These are phyloP conservation scores for Panulirus ornatus DNA, from an alignment of 1,140 invertebrate genomes.

Conservation along the genomic window DNA sequence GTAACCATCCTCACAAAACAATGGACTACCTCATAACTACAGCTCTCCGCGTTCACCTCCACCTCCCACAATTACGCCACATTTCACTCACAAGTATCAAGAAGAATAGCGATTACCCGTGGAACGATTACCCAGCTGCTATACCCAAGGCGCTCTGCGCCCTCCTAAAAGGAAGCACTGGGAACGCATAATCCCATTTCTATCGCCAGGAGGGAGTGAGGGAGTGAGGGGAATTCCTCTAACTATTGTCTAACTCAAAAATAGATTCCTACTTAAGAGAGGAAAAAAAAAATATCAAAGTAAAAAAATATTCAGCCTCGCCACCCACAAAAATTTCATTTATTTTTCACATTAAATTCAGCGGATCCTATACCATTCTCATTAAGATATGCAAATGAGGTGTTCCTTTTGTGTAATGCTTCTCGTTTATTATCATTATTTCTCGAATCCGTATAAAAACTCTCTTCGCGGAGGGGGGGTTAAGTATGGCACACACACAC, in stretches of 20 bases:
- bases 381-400: constrained; percentile 75
- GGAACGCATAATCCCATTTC: constrained; percentile 14
- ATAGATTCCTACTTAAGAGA: constrained; percentile 59
- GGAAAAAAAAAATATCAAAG: constrained; percentile 10
- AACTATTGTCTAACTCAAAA: constrained; percentile 65
- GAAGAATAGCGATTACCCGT: no score
- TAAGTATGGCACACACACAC: constrained; percentile 43
- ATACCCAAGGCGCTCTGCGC: not conserved
- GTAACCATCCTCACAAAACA: no score
- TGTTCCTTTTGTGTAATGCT: constrained; percentile 75
- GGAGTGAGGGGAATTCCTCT: constrained; percentile 12
- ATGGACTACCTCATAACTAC: no score
- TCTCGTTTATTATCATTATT: constrained; percentile 75
- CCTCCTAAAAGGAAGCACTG: not conserved
- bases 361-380: constrained; percentile 75
- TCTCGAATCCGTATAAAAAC: constrained; percentile 75
- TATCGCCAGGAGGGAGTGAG: no score
- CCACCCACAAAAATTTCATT: constrained; percentile 74
- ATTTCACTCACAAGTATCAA: no score
- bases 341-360: constrained; percentile 76
- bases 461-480: constrained; percentile 48
- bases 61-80: no score
- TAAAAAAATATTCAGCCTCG: constrained; percentile 43
- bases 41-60: no score
- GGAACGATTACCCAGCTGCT: no score